Percentiles rank a stretch among this genome's conserved stretches.
phyloP scores from a whole-genome alignment of 2,797 vertebrate species.

The Amazonetta brasiliensis region DNA sequence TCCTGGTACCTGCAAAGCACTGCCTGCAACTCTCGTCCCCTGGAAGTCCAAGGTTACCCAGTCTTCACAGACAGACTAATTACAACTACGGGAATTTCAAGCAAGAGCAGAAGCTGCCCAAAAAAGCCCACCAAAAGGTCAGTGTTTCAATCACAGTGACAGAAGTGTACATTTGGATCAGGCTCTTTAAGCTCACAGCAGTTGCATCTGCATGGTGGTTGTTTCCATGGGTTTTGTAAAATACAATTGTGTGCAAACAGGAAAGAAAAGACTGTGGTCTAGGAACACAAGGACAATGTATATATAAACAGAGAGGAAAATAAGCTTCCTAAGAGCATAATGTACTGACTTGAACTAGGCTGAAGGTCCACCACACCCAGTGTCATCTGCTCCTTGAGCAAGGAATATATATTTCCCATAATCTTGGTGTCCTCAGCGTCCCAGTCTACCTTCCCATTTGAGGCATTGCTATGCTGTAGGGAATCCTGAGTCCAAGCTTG shows the following conservation, averaged over 20 bases:
- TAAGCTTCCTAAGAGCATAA: neutral
- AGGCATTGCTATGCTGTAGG: neutral
- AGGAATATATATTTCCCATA: neutral
- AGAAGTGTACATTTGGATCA: neutral
- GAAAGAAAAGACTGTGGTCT: neutral
- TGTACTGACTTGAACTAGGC: neutral
- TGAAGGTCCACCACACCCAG: neutral
- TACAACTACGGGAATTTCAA: neutral
- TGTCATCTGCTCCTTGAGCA: neutral
- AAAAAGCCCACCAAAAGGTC: neutral
- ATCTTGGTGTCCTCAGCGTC: neutral
- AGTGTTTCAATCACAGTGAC: neutral
- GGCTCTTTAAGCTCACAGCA: neutral
- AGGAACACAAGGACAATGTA: neutral
- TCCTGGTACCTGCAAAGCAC: neutral
- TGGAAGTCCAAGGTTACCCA: accelerated
- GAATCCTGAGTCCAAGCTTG: neutral
- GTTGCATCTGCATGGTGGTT: neutral
- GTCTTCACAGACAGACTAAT: neutral
- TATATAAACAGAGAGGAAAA: neutral
- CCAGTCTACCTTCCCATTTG: neutral
- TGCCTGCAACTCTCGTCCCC: neutral
- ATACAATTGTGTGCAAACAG: neutral
- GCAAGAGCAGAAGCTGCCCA: neutral
- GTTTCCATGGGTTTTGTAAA: neutral